A percentile compares a stretch with the other conserved stretches of the same genome.
These are phyloP conservation scores for Sarcophaga caerulescens DNA, from an alignment of 2,888 invertebrate species.

Conservation along the genomic window DNA sequence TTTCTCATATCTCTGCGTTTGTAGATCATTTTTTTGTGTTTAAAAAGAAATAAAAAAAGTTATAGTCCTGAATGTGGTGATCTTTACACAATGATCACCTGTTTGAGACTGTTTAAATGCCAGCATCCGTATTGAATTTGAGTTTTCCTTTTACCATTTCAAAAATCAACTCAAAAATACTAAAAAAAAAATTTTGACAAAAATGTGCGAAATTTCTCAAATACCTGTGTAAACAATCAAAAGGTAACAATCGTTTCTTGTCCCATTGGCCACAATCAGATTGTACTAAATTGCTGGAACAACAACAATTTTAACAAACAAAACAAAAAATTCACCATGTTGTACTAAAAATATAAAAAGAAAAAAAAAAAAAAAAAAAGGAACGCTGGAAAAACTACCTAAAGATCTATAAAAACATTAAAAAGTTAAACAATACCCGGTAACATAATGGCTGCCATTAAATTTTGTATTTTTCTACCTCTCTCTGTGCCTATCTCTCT, in stretches of 20 bases:
- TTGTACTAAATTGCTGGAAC: neutral
- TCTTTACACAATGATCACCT: constrained; percentile 76
- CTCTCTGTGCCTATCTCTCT: neutral
- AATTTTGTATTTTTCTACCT: neutral
- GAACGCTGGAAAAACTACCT: neutral
- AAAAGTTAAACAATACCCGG: neutral
- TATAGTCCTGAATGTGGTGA: constrained; percentile 45
- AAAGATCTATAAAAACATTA: neutral
- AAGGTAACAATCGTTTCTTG: constrained; percentile 1
- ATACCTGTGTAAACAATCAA: constrained; percentile 28
- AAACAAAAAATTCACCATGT: constrained; percentile 21
- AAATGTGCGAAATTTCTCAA: constrained; percentile 67
- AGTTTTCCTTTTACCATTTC: constrained; percentile 20
- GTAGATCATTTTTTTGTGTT: constrained; percentile 72
- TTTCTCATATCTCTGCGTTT: constrained; percentile 74
- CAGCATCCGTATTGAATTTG: constrained; percentile 50
- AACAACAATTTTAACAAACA: constrained; percentile 8
- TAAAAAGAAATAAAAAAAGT: neutral
- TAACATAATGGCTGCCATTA: neutral
- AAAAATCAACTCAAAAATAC: constrained; percentile 21
- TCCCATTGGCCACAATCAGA: constrained; percentile 50
- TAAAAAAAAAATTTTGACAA: constrained; percentile 23
- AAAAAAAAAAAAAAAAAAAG: no score
- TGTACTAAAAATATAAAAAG: neutral
- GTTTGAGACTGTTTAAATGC: constrained; percentile 72